Conservation (phyloP, 2,113 vertebrate genomes). For the Capra hircus region DNA sequence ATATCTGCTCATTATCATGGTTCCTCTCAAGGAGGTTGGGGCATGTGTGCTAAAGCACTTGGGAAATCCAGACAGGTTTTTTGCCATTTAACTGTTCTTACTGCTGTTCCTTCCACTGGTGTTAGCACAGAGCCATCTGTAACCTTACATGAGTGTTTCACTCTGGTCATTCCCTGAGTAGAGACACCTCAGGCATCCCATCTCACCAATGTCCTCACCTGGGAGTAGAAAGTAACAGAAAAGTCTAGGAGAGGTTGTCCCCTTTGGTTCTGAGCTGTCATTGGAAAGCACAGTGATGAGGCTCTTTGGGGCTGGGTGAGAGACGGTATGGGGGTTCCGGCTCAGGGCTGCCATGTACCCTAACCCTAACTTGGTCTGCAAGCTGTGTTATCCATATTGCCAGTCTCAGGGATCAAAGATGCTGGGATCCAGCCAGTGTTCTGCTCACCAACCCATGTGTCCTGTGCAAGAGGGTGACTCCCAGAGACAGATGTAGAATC, state of each 20-base stretch:
- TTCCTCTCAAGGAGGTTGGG: neutral
- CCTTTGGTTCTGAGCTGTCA: neutral
- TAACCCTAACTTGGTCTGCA: too few relatives aligned
- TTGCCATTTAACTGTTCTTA: neutral
- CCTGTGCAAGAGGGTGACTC: neutral
- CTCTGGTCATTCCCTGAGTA: neutral
- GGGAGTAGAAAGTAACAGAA: neutral
- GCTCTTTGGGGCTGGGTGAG: neutral
- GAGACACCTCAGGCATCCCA: too few relatives aligned
- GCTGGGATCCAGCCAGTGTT: neutral
- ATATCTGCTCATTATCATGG: neutral
- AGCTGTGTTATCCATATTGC: neutral
- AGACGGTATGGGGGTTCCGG: accelerated
- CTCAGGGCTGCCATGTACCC: too few relatives aligned
- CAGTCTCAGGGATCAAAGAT: neutral
- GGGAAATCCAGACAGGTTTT: neutral
- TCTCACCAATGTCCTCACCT: neutral
- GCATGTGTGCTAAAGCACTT: neutral
- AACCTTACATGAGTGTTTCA: neutral
- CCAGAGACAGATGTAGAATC: neutral
- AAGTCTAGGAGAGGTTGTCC: neutral
- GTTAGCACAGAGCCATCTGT: neutral
- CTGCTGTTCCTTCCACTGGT: neutral
- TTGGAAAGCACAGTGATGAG: neutral
- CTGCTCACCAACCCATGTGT: neutral